These are phyloP conservation scores for Ernsta delagoae DNA, from an alignment of 2,888 invertebrate species.

Conservation along the genomic window DNA sequence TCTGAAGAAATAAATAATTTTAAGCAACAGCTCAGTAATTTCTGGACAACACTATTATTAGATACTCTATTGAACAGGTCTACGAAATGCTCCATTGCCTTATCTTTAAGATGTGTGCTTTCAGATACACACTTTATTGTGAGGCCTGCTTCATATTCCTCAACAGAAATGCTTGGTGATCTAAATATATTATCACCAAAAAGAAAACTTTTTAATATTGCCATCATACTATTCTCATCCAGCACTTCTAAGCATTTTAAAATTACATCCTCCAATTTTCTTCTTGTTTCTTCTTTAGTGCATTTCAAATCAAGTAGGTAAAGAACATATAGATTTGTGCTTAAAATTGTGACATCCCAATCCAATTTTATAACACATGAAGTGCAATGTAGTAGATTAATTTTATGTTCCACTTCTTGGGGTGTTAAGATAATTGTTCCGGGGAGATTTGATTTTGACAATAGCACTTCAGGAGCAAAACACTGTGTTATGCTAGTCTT, in stretches of 20 bases:
- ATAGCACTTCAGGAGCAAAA: constrained; percentile 56
- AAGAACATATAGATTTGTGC: constrained; percentile 69
- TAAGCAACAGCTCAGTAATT: constrained; percentile 63
- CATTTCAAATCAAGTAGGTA: constrained; percentile 70
- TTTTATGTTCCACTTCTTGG: constrained; percentile 66
- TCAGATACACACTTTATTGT: constrained; percentile 57
- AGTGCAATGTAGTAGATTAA: constrained; percentile 68
- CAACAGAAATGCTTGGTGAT: constrained; percentile 50
- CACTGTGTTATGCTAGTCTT: constrained; percentile 57
- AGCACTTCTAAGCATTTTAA: constrained; percentile 62
- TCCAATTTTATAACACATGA: constrained; percentile 57
- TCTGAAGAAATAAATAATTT: constrained; percentile 60
- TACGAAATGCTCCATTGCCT: constrained; percentile 61
- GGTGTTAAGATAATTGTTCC: constrained; percentile 62
- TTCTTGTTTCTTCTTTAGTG: constrained; percentile 60
- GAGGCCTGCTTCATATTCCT: constrained; percentile 72
- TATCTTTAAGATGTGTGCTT: constrained; percentile 50
- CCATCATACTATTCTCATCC: constrained; percentile 49
- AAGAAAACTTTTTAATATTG: constrained; percentile 53
- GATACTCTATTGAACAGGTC: constrained; percentile 57
- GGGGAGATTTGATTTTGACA: constrained; percentile 52
- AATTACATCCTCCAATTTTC: constrained; percentile 66
- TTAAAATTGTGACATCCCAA: constrained; percentile 63
- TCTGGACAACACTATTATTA: constrained; percentile 51
- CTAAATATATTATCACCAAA: constrained; percentile 52